Base-by-base conservation (phyloP, 2,113 vertebrate genomes). In the Tyto alba region DNA sequence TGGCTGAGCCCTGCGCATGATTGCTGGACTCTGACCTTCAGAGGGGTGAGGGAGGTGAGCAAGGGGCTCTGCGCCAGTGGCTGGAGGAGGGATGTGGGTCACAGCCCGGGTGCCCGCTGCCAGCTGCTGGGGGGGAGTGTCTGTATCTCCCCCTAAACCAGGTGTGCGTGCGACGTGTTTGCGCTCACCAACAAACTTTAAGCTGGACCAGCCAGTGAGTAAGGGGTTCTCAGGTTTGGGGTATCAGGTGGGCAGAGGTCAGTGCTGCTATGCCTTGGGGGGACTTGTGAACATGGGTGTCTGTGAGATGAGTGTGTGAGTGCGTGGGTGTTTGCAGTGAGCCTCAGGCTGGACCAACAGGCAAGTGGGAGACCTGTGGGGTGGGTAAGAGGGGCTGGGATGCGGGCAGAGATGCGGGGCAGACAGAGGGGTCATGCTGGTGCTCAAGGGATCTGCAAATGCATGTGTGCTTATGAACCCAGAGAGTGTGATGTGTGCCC, bases 111-210 rank as follows among this genome's bases (percentile, higher is more conserved):
- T 56, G n/a, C 41, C 41, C 64, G n/a, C 8, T 47, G 48, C 40
- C 1, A 1, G 40, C 64, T 63, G 15, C 34, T 72, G 29, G 40
- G 30, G 11, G 22, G 1, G 2, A 38, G 17, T 7, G 50, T 40
- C 30, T 55, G 40, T 48, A 41, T 30, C 48, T 64, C n/a, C 41
- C 38, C 18, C 11, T 45, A 38, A 38, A n/a, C 27, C 4, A 1
- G 20, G 16, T 20, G 23, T 48, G 23, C 1, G 0, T 2, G 38
- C 29, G 23, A 2, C 9, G 34, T 22, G 13, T 36, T 9, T 8
- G 41, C 63, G 41, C 34, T 82, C 22, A 36, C 21, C 45, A 63
- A 53, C 25, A 62, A 67, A 68, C 18, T 45, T 67, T 10, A 73
- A 57, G 13, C 18, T 67, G 53, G 71, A 75, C 8, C 59, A 68